Conservation (phyloP, 92 coral and sea anemone species). For the Epizoanthus scotinus region DNA sequence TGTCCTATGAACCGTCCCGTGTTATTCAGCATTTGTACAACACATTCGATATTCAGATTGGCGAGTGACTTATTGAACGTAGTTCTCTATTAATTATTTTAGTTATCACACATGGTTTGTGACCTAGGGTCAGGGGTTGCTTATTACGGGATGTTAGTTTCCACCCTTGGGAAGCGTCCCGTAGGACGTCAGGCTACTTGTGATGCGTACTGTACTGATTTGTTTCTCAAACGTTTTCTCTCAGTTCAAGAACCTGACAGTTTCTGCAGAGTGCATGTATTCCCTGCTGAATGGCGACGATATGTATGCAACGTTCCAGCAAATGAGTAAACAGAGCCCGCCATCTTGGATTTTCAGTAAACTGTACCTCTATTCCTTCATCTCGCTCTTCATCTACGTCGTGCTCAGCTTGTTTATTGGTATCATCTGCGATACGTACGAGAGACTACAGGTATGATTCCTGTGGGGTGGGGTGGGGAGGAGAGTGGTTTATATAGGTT, state of each 20-base stretch:
- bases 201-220: too few relatives aligned
- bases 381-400: slow-evolving; percentile 88
- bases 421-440: slow-evolving; percentile 92
- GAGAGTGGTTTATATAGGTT: slow-evolving; percentile 62
- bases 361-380: slow-evolving; percentile 80
- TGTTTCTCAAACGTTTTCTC: slow-evolving; percentile 2
- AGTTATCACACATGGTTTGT: too few relatives aligned
- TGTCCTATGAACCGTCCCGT: too few relatives aligned
- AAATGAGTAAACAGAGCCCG: slow-evolving; percentile 33
- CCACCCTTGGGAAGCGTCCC: too few relatives aligned
- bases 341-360: slow-evolving; percentile 89
- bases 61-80: too few relatives aligned
- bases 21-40: too few relatives aligned
- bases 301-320: slow-evolving; percentile 73
- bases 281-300: slow-evolving; percentile 96
- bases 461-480: not conserved
- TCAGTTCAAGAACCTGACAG: slow-evolving; percentile 71
- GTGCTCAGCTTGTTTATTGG: slow-evolving; percentile 95
- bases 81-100: too few relatives aligned
- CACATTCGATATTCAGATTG: too few relatives aligned
- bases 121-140: too few relatives aligned
- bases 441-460: slow-evolving; percentile 80
- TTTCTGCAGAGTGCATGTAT: slow-evolving; percentile 87
- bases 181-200: too few relatives aligned
- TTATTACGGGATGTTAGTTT: too few relatives aligned